Evolutionary conservation across 2,113 vertebrate genomes (phyloP).

Genomic region (Origma solitaria): DNA sequence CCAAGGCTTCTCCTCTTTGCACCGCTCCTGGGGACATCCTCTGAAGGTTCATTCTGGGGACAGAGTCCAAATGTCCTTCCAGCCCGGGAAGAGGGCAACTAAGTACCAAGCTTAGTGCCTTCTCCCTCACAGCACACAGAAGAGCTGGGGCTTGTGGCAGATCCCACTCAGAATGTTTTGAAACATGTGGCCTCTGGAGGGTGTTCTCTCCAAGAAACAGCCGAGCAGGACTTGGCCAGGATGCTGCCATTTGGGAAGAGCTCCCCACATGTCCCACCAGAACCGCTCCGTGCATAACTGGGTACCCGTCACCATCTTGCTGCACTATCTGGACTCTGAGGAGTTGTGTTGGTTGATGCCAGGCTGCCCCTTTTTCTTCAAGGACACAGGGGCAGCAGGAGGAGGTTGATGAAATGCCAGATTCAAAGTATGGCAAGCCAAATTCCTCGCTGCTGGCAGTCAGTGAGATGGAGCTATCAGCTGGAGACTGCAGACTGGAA

Average conservation of each 20-base stretch:
- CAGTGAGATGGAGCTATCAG: background rate
- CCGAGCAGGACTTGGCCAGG: background rate
- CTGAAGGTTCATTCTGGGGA: background rate
- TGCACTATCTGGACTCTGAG: background rate
- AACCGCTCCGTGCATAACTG: accelerated
- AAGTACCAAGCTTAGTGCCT: background rate
- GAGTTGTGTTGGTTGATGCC: background rate
- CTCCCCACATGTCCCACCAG: background rate
- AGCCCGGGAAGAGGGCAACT: background rate
- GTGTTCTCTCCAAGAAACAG: background rate
- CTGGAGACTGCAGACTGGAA: background rate
- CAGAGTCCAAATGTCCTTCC: background rate
- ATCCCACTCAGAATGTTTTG: background rate
- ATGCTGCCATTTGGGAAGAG: background rate
- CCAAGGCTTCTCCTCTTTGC: background rate
- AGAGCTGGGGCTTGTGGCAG: background rate
- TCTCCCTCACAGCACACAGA: background rate
- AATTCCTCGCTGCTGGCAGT: background rate
- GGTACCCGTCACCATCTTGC: background rate
- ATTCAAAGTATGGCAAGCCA: background rate
- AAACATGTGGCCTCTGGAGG: background rate
- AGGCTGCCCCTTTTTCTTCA: background rate
- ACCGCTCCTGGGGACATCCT: background rate
- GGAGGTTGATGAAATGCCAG: background rate
- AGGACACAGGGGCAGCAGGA: background rate